Conservation (phyloP, 2,888 invertebrate genomes). For the Tipula vernalis region DNA sequence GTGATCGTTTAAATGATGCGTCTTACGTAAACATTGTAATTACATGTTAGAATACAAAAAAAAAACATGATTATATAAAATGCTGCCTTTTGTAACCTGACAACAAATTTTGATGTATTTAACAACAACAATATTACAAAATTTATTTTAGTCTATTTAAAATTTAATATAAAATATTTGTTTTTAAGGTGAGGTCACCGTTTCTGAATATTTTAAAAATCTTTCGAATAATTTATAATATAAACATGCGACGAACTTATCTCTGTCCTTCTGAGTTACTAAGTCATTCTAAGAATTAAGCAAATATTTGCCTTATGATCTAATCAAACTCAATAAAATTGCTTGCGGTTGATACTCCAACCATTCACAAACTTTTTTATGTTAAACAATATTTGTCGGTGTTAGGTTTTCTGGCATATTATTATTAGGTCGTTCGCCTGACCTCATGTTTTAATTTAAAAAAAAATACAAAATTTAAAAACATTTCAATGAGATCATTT, state of each 20-base stretch:
- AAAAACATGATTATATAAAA: not conserved
- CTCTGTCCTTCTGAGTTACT: not conserved
- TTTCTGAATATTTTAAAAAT: not conserved
- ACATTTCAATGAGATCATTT: not conserved
- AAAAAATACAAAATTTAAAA: not conserved
- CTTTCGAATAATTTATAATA: not conserved
- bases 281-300: not conserved
- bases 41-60: not conserved
- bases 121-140: not conserved
- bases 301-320: not conserved
- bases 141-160: not conserved
- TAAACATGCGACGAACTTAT: not conserved
- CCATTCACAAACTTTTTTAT: not conserved
- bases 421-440: not conserved
- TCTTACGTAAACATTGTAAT: not conserved
- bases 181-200: not conserved
- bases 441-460: not conserved
- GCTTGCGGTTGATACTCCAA: not conserved
- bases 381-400: not conserved
- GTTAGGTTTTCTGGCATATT: not conserved
- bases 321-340: not conserved
- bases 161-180: not conserved
- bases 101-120: not conserved
- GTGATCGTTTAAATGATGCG: not conserved
- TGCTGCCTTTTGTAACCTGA: not conserved